These are phyloP conservation scores for Oedothorax gibbosus DNA, from an alignment of 1,140 invertebrate genomes.

Conservation along the genomic window DNA sequence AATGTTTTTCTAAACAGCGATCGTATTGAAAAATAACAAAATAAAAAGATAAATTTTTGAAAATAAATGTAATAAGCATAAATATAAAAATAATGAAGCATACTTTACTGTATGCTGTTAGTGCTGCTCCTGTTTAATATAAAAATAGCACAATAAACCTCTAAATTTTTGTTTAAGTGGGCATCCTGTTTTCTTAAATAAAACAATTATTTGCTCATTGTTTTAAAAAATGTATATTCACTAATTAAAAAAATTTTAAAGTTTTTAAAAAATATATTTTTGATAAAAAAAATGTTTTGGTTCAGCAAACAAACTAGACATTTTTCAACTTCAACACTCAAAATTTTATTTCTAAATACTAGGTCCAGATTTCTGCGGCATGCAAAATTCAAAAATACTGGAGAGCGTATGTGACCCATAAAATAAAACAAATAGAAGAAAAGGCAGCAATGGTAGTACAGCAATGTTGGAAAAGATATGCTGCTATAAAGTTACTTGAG, in stretches of 20 bases:
- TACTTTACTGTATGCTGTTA: too few species aligned
- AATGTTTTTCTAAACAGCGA: too few species aligned
- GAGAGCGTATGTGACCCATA: constrained; percentile 21
- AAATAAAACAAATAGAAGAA: constrained; percentile 11
- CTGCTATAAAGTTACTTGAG: constrained; percentile 18
- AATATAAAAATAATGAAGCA: too few species aligned
- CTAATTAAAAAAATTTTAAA: background rate
- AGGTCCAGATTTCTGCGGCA: constrained; percentile 65
- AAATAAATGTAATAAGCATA: too few species aligned
- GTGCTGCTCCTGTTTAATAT: too few species aligned
- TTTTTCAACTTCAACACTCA: background rate
- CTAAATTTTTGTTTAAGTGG: too few species aligned
- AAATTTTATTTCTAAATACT: background rate
- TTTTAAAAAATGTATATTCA: background rate
- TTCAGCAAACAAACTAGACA: background rate
- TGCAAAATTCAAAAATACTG: constrained; percentile 65
- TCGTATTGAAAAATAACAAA: too few species aligned
- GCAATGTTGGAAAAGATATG: constrained; percentile 12
- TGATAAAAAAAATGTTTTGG: background rate
- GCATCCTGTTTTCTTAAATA: background rate
- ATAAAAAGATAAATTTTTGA: too few species aligned
- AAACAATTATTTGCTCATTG: background rate
- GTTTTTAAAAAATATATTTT: background rate
- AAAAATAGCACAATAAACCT: too few species aligned
- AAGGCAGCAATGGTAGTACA: constrained; percentile 46